These are phyloP conservation scores for Todiramphus saurophagus DNA, from an alignment of 2,113 vertebrate genomes.

Conservation along the genomic window DNA sequence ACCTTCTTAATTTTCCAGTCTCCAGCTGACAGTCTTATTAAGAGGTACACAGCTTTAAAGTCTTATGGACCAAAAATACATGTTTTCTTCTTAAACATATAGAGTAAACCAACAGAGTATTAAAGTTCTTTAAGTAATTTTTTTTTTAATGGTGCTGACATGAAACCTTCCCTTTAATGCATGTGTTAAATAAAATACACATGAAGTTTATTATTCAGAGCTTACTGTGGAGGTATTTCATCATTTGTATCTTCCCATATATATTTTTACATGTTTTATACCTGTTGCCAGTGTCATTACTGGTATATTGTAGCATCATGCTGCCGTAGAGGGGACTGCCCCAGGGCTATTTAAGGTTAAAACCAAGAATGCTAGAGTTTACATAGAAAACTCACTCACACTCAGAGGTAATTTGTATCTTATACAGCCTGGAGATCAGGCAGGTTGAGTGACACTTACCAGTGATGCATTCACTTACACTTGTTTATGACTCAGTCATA, in stretches of 20 bases:
- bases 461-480: neutral
- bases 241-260: neutral
- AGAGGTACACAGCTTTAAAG: neutral
- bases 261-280: neutral
- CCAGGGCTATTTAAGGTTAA: neutral
- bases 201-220: neutral
- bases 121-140: neutral
- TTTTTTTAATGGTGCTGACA: neutral
- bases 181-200: neutral
- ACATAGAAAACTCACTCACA: neutral
- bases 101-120: neutral
- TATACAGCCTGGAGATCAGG: neutral
- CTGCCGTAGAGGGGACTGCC: neutral
- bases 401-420: neutral
- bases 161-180: rapidly evolving
- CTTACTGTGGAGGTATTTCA: neutral
- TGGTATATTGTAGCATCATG: neutral
- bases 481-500: neutral
- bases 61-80: neutral
- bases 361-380: neutral
- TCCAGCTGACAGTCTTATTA: neutral
- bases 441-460: neutral
- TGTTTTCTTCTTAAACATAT: neutral
- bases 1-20: neutral
- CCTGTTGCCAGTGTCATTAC: neutral